Evolutionary conservation across 2,888 invertebrate genomes (phyloP).

Genomic region (Acleris sparsana): DNA sequence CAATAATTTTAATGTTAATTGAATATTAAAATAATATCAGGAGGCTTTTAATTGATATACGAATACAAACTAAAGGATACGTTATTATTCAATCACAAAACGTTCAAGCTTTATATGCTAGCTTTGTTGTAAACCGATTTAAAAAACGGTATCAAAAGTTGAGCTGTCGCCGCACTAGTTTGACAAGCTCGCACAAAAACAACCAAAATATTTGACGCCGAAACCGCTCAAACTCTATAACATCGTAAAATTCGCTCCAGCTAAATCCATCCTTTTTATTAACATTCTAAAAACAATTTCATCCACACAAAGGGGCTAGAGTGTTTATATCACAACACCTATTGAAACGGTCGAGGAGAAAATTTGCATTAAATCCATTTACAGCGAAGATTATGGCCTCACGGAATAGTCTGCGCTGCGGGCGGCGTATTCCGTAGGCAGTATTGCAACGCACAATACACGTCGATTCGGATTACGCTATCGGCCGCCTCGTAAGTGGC

Average conservation of each 20-base stretch:
- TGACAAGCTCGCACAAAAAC: conserved; percentile 3
- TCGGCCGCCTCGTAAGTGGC: conserved; percentile 68
- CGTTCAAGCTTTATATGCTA: background rate
- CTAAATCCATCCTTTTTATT: conserved; percentile 36
- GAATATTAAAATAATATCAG: background rate
- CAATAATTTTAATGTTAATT: conserved; percentile 22
- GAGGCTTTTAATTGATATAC: too few species aligned
- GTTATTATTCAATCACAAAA: too few species aligned
- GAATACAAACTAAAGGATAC: too few species aligned
- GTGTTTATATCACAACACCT: conserved; percentile 64
- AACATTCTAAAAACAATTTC: conserved; percentile 58
- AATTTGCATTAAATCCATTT: conserved; percentile 78
- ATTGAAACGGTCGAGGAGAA: conserved; percentile 61
- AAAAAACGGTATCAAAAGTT: background rate
- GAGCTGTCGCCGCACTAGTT: background rate
- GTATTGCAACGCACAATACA: conserved; percentile 71
- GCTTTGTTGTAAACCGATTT: background rate
- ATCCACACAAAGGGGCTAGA: conserved; percentile 60
- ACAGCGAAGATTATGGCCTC: conserved; percentile 69
- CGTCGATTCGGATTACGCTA: conserved; percentile 75
- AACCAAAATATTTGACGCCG: background rate
- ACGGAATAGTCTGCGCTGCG: conserved; percentile 61
- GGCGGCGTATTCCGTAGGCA: conserved; percentile 56
- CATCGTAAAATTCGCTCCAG: conserved; percentile 43
- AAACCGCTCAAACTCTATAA: conserved; percentile 14